phyloP scores from a whole-genome alignment of 2,797 vertebrate genomes.

The Cuculus canorus region DNA sequence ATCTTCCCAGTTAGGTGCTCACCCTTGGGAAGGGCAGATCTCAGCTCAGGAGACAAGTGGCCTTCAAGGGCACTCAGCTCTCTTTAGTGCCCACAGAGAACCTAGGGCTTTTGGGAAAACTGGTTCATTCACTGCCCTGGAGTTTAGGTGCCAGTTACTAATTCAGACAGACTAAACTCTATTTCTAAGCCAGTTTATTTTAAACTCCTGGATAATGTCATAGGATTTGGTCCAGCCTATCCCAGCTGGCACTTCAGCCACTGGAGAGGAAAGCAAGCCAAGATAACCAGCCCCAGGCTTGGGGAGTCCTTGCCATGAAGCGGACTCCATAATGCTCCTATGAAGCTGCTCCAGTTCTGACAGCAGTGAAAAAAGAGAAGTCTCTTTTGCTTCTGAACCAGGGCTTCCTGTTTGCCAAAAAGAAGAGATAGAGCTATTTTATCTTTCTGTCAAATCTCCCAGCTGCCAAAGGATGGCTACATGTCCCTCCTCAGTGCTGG shows the following conservation, averaged over 20 bases:
- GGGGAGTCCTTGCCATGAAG: neutral
- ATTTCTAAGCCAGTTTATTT: neutral
- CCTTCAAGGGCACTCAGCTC: neutral
- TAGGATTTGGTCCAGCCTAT: neutral
- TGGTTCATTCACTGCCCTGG: neutral
- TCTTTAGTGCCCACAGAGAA: neutral
- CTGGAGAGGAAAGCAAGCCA: neutral
- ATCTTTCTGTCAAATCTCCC: neutral
- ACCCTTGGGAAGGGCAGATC: neutral
- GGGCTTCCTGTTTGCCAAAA: slow-evolving; percentile 22
- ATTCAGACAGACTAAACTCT: neutral
- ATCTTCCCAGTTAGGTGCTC: rapidly evolving
- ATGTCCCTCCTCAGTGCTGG: neutral
- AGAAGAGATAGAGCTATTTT: neutral
- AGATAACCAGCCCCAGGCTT: neutral
- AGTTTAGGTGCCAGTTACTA: neutral
- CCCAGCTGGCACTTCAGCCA: neutral
- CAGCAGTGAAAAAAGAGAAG: neutral
- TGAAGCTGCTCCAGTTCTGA: neutral
- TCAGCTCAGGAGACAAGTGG: neutral
- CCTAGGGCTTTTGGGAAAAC: neutral
- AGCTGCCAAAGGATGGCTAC: neutral
- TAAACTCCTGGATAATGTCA: neutral
- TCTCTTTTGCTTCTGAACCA: neutral
- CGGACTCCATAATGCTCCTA: neutral